phyloP scores from a whole-genome alignment of 2,113 vertebrate species.

The Myxocyprinus asiaticus region DNA sequence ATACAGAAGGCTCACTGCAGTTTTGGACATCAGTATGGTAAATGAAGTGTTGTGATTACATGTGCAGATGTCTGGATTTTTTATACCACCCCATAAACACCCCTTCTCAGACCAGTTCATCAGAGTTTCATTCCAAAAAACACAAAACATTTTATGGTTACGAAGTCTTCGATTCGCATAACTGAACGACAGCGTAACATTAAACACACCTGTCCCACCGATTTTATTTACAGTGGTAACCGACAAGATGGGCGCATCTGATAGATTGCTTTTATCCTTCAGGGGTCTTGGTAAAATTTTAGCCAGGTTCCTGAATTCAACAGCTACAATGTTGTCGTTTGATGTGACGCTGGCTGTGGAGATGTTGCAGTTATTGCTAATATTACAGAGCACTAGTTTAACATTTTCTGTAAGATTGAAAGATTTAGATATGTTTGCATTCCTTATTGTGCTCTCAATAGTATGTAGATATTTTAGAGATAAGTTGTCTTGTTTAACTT shows the following conservation, averaged over 20 bases:
- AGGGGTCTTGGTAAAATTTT: conserved; percentile 58
- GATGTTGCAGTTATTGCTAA: accelerated
- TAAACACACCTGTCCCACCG: too few species aligned
- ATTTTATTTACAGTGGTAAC: conserved; percentile 46
- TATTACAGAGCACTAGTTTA: conserved; percentile 63
- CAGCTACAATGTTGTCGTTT: neutral
- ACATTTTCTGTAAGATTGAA: accelerated
- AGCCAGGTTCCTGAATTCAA: conserved; percentile 72
- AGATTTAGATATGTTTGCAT: neutral
- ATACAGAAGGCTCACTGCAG: accelerated
- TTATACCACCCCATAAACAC: conserved; percentile 35
- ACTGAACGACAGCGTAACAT: conserved; percentile 64
- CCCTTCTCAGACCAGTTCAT: accelerated
- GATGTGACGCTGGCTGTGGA: neutral
- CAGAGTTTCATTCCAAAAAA: conserved; percentile 72
- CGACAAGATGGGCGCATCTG: conserved; percentile 75
- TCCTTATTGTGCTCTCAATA: conserved; percentile 71
- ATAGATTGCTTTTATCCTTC: accelerated
- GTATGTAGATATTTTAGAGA: conserved; percentile 71
- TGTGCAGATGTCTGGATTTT: conserved; percentile 44
- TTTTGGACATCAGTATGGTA: conserved; percentile 82
- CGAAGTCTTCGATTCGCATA: accelerated
- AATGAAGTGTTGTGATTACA: conserved; percentile 87
- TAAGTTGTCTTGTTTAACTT: accelerated
- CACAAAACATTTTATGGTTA: conserved; percentile 62